phyloP scores from a whole-genome alignment of 2,113 vertebrate species.

The Percina caprodes region DNA sequence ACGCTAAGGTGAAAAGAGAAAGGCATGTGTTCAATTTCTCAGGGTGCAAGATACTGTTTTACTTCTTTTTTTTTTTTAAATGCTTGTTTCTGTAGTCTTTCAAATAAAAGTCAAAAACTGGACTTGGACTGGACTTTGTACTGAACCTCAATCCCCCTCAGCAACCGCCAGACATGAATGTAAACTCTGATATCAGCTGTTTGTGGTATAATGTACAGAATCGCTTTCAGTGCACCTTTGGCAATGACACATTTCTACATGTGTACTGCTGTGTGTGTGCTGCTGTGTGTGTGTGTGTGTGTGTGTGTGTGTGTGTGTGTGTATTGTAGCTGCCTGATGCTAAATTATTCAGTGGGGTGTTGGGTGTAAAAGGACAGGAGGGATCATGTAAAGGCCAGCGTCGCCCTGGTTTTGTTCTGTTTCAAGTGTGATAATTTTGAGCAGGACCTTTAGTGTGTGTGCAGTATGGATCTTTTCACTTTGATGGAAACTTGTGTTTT shows the following conservation, averaged over 20 bases:
- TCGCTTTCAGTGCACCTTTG: slow-evolving; percentile 22
- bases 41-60: slow-evolving; percentile 28
- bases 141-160: background rate
- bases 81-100: slow-evolving; percentile 1
- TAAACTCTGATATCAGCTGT: background rate
- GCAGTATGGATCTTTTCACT: background rate
- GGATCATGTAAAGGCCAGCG: slow-evolving; percentile 33
- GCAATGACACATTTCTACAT: slow-evolving; percentile 13
- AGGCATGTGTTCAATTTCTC: background rate
- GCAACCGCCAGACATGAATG: slow-evolving; percentile 10
- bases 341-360: slow-evolving; percentile 67
- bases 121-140: background rate
- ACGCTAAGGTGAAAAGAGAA: slow-evolving; percentile 86
- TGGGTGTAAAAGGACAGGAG: slow-evolving; percentile 27
- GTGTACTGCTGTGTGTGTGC: slow-evolving; percentile 34
- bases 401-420: background rate
- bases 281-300: background rate
- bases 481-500: background rate
- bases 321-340: slow-evolving; percentile 34
- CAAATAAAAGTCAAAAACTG: slow-evolving; percentile 18
- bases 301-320: background rate
- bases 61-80: background rate
- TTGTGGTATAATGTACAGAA: background rate
- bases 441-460: background rate
- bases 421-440: slow-evolving; percentile 38